Conservation (phyloP, 2,113 vertebrate species). For the Mionectes macconnelli region DNA sequence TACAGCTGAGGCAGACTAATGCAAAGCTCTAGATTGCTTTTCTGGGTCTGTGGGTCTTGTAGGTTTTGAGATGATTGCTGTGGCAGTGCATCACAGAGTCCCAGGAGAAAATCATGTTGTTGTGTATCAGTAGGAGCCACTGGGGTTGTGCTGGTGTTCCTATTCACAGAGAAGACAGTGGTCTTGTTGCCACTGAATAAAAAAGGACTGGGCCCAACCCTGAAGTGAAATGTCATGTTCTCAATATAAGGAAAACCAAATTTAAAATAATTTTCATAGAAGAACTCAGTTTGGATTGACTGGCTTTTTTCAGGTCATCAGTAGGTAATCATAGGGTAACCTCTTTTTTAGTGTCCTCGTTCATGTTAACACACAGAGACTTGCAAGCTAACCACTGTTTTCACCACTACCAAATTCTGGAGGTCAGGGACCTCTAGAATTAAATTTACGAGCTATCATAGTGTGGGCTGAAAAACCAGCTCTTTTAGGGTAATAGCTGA, state of each 20-base stretch:
- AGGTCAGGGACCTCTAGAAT: slow-evolving; percentile 39
- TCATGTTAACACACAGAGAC: neutral
- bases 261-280: neutral
- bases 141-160: neutral
- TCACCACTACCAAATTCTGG: slow-evolving; percentile 29
- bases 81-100: neutral
- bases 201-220: neutral
- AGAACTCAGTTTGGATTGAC: neutral
- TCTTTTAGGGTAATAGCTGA: slow-evolving; percentile 16
- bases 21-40: neutral
- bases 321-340: neutral
- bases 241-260: neutral
- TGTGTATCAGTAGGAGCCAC: neutral
- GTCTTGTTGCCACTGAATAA: neutral
- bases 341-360: neutral
- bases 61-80: neutral
- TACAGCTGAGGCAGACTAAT: neutral
- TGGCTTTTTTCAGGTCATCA: neutral
- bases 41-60: neutral
- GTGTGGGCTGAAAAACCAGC: slow-evolving; percentile 12
- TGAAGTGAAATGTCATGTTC: neutral
- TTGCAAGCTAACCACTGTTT: slow-evolving; percentile 25
- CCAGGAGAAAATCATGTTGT: neutral
- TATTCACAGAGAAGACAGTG: neutral
- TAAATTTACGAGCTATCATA: slow-evolving; percentile 17